A percentile compares a stretch with the other conserved stretches of the same genome.
Conservation (phyloP, 2,888 invertebrate species). For the Tuberolachnus salignus region DNA sequence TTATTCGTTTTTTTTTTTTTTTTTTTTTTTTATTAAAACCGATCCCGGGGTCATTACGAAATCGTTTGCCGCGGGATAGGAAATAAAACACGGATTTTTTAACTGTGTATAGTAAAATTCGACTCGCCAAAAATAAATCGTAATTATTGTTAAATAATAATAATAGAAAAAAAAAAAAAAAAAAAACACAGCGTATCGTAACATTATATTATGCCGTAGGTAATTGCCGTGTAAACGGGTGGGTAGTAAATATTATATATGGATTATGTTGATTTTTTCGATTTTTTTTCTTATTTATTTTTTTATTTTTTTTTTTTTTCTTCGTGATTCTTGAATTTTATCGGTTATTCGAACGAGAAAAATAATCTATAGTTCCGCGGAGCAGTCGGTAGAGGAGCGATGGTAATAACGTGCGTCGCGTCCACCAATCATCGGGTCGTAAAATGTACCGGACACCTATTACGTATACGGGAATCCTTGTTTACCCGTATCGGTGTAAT, state of each 20-base stretch:
- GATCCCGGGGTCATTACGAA: no score
- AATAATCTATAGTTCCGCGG: constrained; percentile 3
- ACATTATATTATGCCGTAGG: constrained; percentile 25
- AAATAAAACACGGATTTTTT: no score
- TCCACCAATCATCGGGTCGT: background rate
- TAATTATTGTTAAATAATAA: no score
- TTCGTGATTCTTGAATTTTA: constrained; percentile 13
- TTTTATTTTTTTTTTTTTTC: background rate
- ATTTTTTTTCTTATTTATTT: no score
- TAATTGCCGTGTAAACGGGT: constrained; percentile 2
- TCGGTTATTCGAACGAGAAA: background rate
- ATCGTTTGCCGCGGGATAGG: no score
- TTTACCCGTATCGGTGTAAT: no score
- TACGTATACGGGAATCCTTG: background rate
- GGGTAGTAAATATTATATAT: constrained; percentile 14
- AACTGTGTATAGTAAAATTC: no score
- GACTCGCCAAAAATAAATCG: no score
- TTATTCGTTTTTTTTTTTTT: no score
- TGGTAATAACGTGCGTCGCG: background rate
- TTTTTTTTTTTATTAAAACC: no score
- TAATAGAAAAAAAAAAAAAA: constrained; percentile 33
- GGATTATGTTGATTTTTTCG: constrained; percentile 28
- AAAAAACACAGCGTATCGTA: background rate
- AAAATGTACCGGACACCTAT: background rate
- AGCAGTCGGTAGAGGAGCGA: background rate